Conservation (phyloP, 2,113 vertebrate genomes). For the Trematocara nigrifrons region DNA sequence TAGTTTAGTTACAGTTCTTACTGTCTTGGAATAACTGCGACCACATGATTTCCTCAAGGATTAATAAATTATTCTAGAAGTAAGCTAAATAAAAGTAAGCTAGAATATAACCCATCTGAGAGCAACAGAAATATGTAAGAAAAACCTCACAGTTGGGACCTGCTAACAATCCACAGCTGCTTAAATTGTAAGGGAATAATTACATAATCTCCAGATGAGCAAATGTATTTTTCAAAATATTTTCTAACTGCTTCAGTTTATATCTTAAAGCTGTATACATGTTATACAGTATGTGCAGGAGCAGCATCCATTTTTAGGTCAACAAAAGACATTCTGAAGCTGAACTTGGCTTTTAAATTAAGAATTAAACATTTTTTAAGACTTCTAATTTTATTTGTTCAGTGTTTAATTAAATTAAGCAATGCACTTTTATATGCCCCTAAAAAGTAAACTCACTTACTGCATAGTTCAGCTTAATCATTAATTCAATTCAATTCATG, state of each 20-base stretch:
- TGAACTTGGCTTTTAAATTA: not conserved
- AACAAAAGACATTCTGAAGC: not conserved
- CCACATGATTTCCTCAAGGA: not conserved
- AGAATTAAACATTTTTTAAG: not conserved
- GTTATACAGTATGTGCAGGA: not conserved
- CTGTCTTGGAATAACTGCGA: not conserved
- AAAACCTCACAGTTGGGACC: not conserved
- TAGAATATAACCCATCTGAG: not conserved
- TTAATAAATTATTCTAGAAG: accelerated
- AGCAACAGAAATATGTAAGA: not conserved
- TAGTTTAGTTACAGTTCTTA: not conserved
- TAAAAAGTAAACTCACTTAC: not conserved
- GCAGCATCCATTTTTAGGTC: not conserved
- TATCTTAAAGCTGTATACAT: not conserved
- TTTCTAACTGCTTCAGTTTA: not conserved
- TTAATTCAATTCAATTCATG: not conserved
- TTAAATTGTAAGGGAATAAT: not conserved
- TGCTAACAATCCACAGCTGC: not conserved
- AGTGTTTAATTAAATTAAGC: not conserved
- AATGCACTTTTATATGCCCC: not conserved
- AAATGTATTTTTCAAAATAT: not conserved
- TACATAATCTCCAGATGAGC: not conserved
- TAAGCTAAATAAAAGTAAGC: not conserved
- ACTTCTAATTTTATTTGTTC: not conserved
- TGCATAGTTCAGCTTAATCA: not conserved